Evolutionary conservation across 2,888 invertebrate species (phyloP).

Genomic region (Amphiduros pacificus): DNA sequence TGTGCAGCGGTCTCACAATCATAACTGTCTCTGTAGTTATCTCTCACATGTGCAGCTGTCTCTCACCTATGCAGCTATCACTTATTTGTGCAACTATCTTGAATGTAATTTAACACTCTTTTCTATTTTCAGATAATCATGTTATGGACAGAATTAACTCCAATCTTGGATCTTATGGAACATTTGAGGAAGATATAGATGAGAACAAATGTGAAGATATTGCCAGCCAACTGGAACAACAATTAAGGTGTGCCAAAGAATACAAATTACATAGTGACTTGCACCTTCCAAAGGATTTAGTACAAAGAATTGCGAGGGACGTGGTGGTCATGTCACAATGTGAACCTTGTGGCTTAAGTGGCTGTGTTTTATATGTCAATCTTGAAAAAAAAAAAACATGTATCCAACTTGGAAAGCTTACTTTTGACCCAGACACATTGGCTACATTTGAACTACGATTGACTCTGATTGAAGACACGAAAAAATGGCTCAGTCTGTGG

Average conservation of each 20-base stretch:
- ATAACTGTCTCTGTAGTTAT: too few species aligned
- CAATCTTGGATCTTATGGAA: conserved; percentile 28
- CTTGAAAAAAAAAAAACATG: conserved; percentile 64
- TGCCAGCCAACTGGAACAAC: conserved; percentile 75
- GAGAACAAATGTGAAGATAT: conserved; percentile 65
- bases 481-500: conserved; percentile 84
- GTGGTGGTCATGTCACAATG: conserved; percentile 81
- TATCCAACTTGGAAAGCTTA: conserved; percentile 71
- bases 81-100: too few species aligned
- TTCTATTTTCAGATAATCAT: too few species aligned
- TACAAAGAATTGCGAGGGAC: conserved; percentile 77
- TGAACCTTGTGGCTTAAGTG: conserved; percentile 84
- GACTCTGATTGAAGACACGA: conserved; percentile 82
- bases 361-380: conserved; percentile 82
- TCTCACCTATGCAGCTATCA: too few species aligned
- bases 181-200: conserved; percentile 31
- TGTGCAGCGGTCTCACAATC: too few species aligned
- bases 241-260: conserved; percentile 78
- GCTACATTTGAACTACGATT: conserved; percentile 89
- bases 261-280: conserved; percentile 82
- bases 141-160: too few species aligned
- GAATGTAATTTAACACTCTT: too few species aligned
- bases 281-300: conserved; percentile 79
- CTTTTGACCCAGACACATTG: conserved; percentile 82
- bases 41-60: too few species aligned